A percentile compares a stretch with the other conserved stretches of the same genome.
phyloP scores from a whole-genome alignment of 2,113 vertebrate species.

The Peromyscus polionotus region DNA sequence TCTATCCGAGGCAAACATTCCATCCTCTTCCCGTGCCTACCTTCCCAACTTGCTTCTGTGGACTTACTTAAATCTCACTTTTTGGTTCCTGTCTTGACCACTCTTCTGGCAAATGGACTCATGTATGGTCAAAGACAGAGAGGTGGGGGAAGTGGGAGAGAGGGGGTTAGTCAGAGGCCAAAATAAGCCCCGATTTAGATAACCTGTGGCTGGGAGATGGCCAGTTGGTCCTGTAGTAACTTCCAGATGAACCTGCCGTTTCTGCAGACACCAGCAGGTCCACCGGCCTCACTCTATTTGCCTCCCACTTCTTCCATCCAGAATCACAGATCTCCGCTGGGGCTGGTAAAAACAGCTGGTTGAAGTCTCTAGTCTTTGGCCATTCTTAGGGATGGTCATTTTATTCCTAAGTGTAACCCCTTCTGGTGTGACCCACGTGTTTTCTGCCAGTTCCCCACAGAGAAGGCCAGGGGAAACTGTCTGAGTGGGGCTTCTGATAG shows the following conservation, averaged over 20 bases:
- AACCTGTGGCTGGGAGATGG: conserved; percentile 47
- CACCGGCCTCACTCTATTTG: conserved; percentile 93
- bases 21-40: background rate
- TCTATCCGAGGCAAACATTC: background rate
- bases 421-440: conserved; percentile 87
- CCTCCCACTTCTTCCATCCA: conserved; percentile 95
- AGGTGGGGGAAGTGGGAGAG: background rate
- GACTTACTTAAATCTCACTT: conserved; percentile 48
- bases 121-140: conserved; percentile 45
- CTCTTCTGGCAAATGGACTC: conserved; percentile 41
- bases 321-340: conserved; percentile 97
- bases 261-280: conserved; percentile 49
- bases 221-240: conserved; percentile 65
- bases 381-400: conserved; percentile 99
- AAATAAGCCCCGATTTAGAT: conserved; percentile 35
- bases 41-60: background rate
- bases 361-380: conserved; percentile 98
- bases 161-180: background rate
- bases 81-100: conserved; percentile 37
- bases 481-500: conserved; percentile 93
- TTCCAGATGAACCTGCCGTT: conserved; percentile 41
- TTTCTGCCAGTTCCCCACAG: conserved; percentile 90
- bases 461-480: conserved; percentile 87
- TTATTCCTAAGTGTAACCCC: conserved; percentile 94
- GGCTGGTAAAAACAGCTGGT: conserved; percentile 99